Base-by-base conservation (phyloP, 1,140 invertebrate genomes). In the Lanistes nyassanus region DNA sequence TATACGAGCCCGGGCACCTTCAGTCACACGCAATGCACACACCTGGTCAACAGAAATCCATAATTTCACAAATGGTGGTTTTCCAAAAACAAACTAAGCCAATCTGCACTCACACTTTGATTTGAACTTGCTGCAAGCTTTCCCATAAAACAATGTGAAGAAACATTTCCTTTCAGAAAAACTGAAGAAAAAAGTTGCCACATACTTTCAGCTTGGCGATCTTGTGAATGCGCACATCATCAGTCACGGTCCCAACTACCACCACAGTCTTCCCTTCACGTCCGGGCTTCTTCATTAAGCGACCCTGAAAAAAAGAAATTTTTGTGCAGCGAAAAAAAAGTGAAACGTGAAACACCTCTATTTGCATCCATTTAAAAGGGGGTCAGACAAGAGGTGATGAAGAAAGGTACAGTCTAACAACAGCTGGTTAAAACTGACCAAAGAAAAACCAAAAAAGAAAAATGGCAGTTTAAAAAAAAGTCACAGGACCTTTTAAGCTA, bases 201-300 rank as follows among this genome's bases (percentile, higher is more conserved):
- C 42, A 47, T 90, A 95, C 94, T 62, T 93, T 95, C 80, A 99
- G 80, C 89, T 99, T 99, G 37, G 98, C 98, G 75, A 99, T 90
- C 66, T 94, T 92, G 90, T 94, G 94, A 64, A 99, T 92, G 83
- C 98, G 94, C n/a, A 94, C 90, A 90, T 99, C 98, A 89, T 99
- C 96, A 62, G 98, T 99, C 37, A 99, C 92, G 51, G 95, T 95
- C 31, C 98, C 98, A 79, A 99, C 97, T 83, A 98, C 92, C 68
- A 99, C 98, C 56, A 95, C 95, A 74, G 95, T 95, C 84, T 96
- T 94, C 34, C 94, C 93, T 83, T 97, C 94, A 80, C 96, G 94
- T 7, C 93, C 93, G 53, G 93, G 60, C 85, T 96, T 96, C 88
- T 84, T 85, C 83, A 85, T 84, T 60, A 84, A 71, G 56, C 84